Base-by-base conservation (phyloP, 2,888 invertebrate genomes). In the Polydrusus cervinus region DNA sequence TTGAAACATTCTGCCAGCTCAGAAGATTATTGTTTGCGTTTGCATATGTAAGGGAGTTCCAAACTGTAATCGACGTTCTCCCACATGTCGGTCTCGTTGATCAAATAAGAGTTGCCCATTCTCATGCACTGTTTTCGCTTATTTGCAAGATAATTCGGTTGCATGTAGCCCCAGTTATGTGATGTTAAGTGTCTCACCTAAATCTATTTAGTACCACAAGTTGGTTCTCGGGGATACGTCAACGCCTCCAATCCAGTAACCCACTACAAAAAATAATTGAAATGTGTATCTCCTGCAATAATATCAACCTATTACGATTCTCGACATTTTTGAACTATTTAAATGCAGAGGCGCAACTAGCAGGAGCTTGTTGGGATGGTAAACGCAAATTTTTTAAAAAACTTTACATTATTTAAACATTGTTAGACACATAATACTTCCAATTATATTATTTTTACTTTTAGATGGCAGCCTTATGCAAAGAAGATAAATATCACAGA, bases 171-270 rank as follows among this genome's bases (percentile, higher is more conserved):
- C 72, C 72, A 72, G 18, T 25, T 66, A 25, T 5, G 45, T 43
- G 38, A 55, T 66, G 3, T 13, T 40, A 16, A 71, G 38, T 18
- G 16, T 43, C 8, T 14, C 1, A 1, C 25, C 55, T 2, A 55
- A 34, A 13, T 30, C 45, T 7, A n/a, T n/a, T n/a, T 25, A 25
- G 25, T 1, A 25, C 25, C 5, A 5, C 25, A 25, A 25, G 25
- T 25, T 25, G 25, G 13, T 10, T 9, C 18, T 25, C 11, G 14
- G 11, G 9, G n/a, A 14, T 0, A 8, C 14, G 11, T 0, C n/a
- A 8, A 51, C 47, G 16, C 55, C 72, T 7, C 66, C 72, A 10
- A 72, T 66, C 72, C 72, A 72, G 45, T 66, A 72, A 13, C 72
- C 72, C 14, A 6, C 18, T 49, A 25, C 5, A 25, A 25, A 25